These are phyloP conservation scores for Beris morrisii DNA, from an alignment of 2,888 invertebrate genomes.

Conservation along the genomic window DNA sequence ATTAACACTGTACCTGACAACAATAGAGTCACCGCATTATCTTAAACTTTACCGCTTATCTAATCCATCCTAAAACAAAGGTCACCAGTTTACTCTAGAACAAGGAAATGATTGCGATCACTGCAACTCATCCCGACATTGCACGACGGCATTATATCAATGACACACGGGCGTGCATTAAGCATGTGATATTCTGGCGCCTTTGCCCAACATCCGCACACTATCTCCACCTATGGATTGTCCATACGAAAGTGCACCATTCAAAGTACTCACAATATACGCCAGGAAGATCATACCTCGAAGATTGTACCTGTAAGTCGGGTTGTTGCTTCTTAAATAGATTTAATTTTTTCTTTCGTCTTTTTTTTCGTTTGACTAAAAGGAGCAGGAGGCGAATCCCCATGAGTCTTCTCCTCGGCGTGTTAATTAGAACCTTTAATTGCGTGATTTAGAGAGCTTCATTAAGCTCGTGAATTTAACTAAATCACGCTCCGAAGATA, in stretches of 20 bases:
- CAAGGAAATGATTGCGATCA: too few relatives aligned
- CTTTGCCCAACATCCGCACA: constrained; percentile 26
- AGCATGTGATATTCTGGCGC: constrained; percentile 36
- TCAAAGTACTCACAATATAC: too few relatives aligned
- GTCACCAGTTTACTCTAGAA: too few relatives aligned
- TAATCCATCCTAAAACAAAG: too few relatives aligned
- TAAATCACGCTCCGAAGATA: constrained; percentile 55
- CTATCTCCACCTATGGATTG: constrained; percentile 29
- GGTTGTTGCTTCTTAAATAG: constrained; percentile 9
- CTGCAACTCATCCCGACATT: not conserved
- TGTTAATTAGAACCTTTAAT: constrained; percentile 50
- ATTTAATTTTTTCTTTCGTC: not conserved
- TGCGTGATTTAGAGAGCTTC: constrained; percentile 58
- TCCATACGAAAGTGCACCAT: constrained; percentile 10
- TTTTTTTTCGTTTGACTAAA: not conserved
- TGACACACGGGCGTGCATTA: constrained; percentile 13
- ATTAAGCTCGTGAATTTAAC: constrained; percentile 59
- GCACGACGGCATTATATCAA: not conserved
- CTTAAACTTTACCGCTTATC: too few relatives aligned
- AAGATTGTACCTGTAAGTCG: constrained; percentile 30
- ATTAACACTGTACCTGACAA: too few relatives aligned
- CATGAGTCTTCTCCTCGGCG: constrained; percentile 35
- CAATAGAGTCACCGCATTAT: too few relatives aligned
- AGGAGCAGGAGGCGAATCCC: not conserved
- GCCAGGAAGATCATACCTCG: constrained; percentile 30